These are phyloP conservation scores for Graptemys geographica DNA, from an alignment of 2,797 vertebrate species.

Conservation along the genomic window DNA sequence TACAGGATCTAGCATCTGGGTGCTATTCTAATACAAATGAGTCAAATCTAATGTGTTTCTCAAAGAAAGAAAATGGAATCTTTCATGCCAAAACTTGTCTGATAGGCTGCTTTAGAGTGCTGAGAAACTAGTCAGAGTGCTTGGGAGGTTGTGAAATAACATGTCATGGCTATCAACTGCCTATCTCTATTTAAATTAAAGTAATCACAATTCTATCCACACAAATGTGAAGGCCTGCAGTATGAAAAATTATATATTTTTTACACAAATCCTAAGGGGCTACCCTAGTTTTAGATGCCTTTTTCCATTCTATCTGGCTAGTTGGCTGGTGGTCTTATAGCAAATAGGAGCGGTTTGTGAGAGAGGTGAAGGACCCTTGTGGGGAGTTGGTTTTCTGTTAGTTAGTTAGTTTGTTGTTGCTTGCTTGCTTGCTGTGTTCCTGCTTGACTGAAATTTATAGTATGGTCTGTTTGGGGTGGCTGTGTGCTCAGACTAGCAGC, in stretches of 20 bases:
- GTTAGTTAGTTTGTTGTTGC: too few species aligned
- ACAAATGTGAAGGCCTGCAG: not conserved
- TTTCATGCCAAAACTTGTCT: not conserved
- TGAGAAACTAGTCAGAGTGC: accelerated
- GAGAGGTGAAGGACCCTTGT: too few species aligned
- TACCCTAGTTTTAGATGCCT: not conserved
- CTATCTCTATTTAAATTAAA: not conserved
- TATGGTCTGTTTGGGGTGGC: too few species aligned
- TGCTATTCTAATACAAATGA: too few species aligned
- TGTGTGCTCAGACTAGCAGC: too few species aligned
- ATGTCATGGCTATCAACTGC: not conserved
- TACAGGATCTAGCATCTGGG: too few species aligned
- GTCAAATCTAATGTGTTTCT: too few species aligned
- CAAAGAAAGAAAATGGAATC: not conserved
- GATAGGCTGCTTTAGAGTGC: not conserved
- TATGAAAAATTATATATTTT: not conserved
- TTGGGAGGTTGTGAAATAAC: not conserved
- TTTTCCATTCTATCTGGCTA: not conserved
- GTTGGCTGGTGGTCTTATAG: not conserved
- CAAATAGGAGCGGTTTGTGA: too few species aligned
- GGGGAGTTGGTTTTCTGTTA: too few species aligned
- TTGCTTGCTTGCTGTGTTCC: too few species aligned
- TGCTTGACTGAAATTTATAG: too few species aligned
- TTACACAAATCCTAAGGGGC: not conserved
- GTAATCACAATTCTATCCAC: not conserved